Evolutionary conservation across 2,113 vertebrate genomes (phyloP), one percentile per base, ranked within the genome.

Genomic region (Meleagris gallopavo): DNA sequence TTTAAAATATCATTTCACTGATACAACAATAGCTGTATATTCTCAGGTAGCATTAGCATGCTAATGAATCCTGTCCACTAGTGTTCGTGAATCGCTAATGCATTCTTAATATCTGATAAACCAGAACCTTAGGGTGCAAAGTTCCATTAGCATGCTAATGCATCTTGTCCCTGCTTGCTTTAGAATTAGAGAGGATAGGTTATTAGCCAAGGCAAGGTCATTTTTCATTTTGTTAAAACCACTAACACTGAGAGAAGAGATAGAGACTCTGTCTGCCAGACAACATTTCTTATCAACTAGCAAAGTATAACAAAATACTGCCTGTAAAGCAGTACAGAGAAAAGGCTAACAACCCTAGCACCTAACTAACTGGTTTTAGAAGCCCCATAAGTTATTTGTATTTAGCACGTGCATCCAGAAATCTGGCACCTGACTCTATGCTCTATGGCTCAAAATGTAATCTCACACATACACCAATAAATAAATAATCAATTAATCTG

Each of bases 131-230:
- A 94, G 83, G 79, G 82, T 84, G 86, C 79, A 91, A 96, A 95
- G 88, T 91, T 83, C 95, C 91, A 97, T 97, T 97, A 96, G 96
- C 87, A 97, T 97, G 96, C 86, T 96, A 97, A 97, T 96, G 76
- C 20, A 81, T 79, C 82, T 95, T 94, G 83, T 91, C 57, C 76
- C 64, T 89, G 90, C 80, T 94, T 93, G 84, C 82, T 96, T 97
- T 93, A 93, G 90, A 97, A 92, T 96, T 96, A 96, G 72, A 90
- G 67, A 81, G 43, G 21, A 25, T 64, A 86, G 76, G 48, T 46
- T 93, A 64, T 86, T 86, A 94, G 67, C 86, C 95, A 96, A 90
- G 88, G 50, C 52, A 80, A 94, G 46, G 41, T 70, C 80, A 89
- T 95, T 97, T 96, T 97, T 96, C 70, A 74, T 54, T 88, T 82